Evolutionary conservation across 2,113 vertebrate species (phyloP), one percentile per base, ranked within the genome.

Genomic region (Ophthalmolycus amberensis): DNA sequence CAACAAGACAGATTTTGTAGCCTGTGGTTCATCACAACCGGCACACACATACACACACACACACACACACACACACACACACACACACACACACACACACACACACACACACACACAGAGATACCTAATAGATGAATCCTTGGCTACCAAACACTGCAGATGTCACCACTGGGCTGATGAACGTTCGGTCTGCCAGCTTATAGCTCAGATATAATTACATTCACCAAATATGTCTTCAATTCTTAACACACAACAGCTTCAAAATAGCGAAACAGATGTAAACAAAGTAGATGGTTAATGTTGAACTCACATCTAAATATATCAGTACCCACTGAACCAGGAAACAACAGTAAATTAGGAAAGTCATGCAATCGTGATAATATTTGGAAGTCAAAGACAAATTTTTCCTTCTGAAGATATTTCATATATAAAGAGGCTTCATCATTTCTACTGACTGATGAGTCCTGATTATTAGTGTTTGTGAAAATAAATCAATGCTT

Each of bases 1-100:
- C 75, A 81, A 90, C 77, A 56, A 62, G 80, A 83, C 84, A 89
- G 86, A 88, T 93, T 90, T 92, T 87, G 52, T 83, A 80, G 80
- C 86, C 88, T 79, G 83, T 63, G 75, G 88, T 80, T 86, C 80
- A 85, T 80, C 87, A 84, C 77, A 92, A 86, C 78, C 37, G 15
- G 42, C 48, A 48, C 59, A 44, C 50, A 75, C 71, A 69, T 64
- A 74, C 34, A 62, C 69, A 69, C 34, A 69, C 78, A 62, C 60
- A 69, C 67, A 60, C 62, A 72, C 75, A 44, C 65, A 62, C 68
- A 71, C 56, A 65, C 77, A 64, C 56, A 75, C 75, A 48, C 52
- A 44, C 40, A 69, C 62, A 56, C 59, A 71, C 71, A 69, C 60
- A 71, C 70, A 52, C 54, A 37, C 40, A 62, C 59, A 71, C 46